phyloP scores from a whole-genome alignment of 2,888 invertebrate genomes.

The Melipona bicolor region DNA sequence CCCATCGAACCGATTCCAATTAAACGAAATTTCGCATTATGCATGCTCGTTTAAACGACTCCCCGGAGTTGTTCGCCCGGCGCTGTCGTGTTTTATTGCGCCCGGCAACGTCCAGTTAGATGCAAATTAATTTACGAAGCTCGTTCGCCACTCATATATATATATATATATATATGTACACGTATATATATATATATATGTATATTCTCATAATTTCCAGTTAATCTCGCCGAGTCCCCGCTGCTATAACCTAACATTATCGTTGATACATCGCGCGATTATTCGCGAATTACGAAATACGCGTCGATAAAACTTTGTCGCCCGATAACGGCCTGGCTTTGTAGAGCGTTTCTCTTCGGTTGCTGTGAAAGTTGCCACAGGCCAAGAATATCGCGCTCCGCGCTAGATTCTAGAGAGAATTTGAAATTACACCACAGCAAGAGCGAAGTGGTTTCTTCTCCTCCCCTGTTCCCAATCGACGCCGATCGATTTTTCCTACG shows the following conservation, averaged over 20 bases:
- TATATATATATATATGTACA: too few species aligned
- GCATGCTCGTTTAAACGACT: slow-evolving; percentile 40
- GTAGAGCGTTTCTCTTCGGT: background rate
- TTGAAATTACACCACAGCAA: background rate
- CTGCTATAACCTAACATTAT: background rate
- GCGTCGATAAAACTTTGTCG: background rate
- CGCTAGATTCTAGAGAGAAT: too few species aligned
- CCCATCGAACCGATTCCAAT: slow-evolving; percentile 2
- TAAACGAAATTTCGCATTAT: slow-evolving; percentile 41
- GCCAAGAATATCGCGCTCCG: too few species aligned
- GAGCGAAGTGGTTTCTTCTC: background rate
- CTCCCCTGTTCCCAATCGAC: too few species aligned
- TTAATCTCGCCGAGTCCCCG: slow-evolving; percentile 30
- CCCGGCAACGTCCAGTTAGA: slow-evolving; percentile 41
- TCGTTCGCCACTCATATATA: background rate
- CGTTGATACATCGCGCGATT: slow-evolving; percentile 21
- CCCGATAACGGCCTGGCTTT: background rate
- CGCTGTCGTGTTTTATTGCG: slow-evolving; percentile 32
- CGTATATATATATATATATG: background rate
- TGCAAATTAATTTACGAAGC: slow-evolving; percentile 51
- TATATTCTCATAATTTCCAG: slow-evolving; percentile 44
- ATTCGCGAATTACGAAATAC: slow-evolving; percentile 10
- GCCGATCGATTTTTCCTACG: background rate
- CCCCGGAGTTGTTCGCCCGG: slow-evolving; percentile 20
- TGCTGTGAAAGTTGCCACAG: background rate